Base-by-base conservation (phyloP, 2,888 invertebrate genomes). In the Chrysodeixis includens region DNA sequence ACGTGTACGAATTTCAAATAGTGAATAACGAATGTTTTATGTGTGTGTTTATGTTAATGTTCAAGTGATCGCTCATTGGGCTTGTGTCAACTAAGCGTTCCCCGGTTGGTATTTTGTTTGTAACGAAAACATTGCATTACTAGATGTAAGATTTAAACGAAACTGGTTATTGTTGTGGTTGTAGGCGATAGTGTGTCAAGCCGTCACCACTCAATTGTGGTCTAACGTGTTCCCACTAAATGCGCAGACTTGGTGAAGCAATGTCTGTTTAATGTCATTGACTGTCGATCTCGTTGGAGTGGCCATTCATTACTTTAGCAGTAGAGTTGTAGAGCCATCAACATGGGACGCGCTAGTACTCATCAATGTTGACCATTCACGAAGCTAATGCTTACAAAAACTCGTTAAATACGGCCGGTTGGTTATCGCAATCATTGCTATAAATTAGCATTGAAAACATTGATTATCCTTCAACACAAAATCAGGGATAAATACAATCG, bases 151-250 rank as follows among this genome's bases (percentile, higher is more conserved):
- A 58, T 75, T 70, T 73, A 56, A 65, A 71, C 54, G 56, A 67
- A 77, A 79, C 76, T 74, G 74, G 78, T 79, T 79, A 64, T 69
- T 75, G 65, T 74, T 74, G 68, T 74, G 73, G 76, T 68, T 63
- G 62, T 58, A 56, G 69, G 77, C 67, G 67, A 74, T 76, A 69
- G 56, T 66, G 51, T 73, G 66, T 61, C 78, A 66, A 71, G 73
- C 63, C 74, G 71, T 71, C 60, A 75, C 59, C 54, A 53, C 46
- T 60, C 58, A 63, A 52, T 71, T 68, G 77, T 63, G 62, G 68
- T 79, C 22, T 66, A 59, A 71, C 49, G 54, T 66, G 58, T 67
- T 74, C 49, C 16, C 10, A 55, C 9, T 14, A 71, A 71, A 67
- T 66, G 51, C 71, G 62, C 51, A 62, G 71, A 56, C 62, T 62